phyloP scores from a whole-genome alignment of 2,888 invertebrate species.

The Dugesia japonica region DNA sequence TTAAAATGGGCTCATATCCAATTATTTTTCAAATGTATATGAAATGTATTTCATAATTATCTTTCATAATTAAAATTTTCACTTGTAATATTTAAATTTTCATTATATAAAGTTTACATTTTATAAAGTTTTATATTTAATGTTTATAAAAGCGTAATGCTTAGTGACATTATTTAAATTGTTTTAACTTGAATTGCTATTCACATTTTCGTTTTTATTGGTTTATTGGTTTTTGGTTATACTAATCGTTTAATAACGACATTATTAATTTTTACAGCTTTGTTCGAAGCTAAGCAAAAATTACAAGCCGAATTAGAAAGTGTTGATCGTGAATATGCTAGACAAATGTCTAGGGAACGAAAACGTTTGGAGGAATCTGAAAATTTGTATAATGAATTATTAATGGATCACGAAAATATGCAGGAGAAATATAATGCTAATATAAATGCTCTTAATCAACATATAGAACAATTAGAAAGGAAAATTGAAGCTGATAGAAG shows the following conservation, averaged over 20 bases:
- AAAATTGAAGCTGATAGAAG: background rate
- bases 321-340: constrained; percentile 14
- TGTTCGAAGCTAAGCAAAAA: background rate
- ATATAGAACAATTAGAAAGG: background rate
- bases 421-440: background rate
- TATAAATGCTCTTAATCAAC: background rate
- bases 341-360: background rate
- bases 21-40: too few relatives aligned
- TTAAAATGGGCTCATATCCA: too few relatives aligned
- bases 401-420: background rate
- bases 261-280: background rate
- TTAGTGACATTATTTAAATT: too few relatives aligned
- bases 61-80: too few relatives aligned
- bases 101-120: too few relatives aligned
- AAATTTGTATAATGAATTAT: background rate
- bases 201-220: too few relatives aligned
- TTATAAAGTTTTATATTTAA: too few relatives aligned
- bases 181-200: too few relatives aligned
- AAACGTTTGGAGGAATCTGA: background rate
- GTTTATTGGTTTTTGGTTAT: background rate
- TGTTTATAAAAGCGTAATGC: too few relatives aligned
- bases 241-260: background rate
- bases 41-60: too few relatives aligned
- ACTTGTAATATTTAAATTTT: too few relatives aligned
- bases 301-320: background rate